phyloP scores from a whole-genome alignment of 2,797 vertebrate genomes.

The Gymnopithys bicolor region DNA sequence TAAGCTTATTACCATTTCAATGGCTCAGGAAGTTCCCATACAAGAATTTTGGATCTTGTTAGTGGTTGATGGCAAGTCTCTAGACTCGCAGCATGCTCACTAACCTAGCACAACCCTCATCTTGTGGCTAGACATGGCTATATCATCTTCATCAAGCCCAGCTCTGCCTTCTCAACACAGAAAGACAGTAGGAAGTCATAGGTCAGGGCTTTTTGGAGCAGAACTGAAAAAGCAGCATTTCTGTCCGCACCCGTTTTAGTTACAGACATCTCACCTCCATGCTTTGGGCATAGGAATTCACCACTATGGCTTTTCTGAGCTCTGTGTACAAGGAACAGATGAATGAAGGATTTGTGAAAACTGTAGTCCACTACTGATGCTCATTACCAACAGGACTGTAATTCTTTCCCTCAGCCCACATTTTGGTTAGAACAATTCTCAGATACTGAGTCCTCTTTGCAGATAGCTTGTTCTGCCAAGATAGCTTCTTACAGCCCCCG shows the following conservation, averaged over 20 bases:
- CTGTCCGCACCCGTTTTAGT: background rate
- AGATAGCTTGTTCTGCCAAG: background rate
- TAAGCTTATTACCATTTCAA: background rate
- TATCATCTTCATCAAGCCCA: background rate
- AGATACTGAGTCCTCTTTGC: background rate
- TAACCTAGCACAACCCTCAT: background rate
- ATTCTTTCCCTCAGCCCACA: background rate
- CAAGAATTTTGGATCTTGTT: background rate
- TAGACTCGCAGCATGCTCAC: background rate
- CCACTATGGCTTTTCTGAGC: background rate
- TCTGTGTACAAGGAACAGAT: background rate
- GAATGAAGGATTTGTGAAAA: background rate
- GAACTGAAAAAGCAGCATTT: background rate
- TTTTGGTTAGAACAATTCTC: background rate
- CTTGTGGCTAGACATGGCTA: background rate
- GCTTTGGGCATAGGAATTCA: background rate
- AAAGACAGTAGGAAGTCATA: background rate
- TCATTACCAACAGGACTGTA: background rate
- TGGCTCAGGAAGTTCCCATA: background rate
- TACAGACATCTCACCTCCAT: rapidly evolving
- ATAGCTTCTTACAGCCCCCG: background rate
- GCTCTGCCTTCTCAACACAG: background rate
- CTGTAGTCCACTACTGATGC: background rate
- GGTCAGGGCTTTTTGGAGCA: background rate
- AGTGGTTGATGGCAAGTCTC: background rate